A percentile compares a stretch with the other conserved stretches of the same genome.
Evolutionary conservation across 2,888 invertebrate species (phyloP).

Genomic region (Eubasilissa splendida): DNA sequence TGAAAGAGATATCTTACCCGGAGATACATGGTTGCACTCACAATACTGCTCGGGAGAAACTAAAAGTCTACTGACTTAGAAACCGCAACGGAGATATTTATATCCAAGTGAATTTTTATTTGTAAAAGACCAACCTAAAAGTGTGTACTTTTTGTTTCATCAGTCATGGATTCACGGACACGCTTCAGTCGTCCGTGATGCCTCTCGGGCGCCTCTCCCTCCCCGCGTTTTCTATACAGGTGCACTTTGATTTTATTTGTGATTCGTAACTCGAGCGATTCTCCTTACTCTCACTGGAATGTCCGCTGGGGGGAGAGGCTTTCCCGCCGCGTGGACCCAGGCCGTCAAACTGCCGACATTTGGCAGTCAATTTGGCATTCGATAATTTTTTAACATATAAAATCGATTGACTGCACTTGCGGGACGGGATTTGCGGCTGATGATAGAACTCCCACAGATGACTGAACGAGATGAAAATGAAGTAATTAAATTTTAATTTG

Average conservation of each 20-base stretch:
- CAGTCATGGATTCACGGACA: constrained; percentile 50
- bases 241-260: constrained; percentile 32
- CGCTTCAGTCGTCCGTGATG: constrained; percentile 31
- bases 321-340: background rate
- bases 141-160: constrained; percentile 47
- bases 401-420: too few species aligned
- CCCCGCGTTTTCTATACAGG: constrained; percentile 14
- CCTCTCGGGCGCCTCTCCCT: constrained; percentile 11
- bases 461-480: too few species aligned
- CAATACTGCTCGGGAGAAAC: constrained; percentile 44
- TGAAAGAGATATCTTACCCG: constrained; percentile 48
- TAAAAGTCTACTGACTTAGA: constrained; percentile 51
- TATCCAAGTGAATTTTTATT: constrained; percentile 48
- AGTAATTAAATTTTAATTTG: too few species aligned
- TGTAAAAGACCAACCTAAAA: constrained; percentile 42
- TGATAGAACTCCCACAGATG: too few species aligned
- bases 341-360: background rate
- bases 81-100: constrained; percentile 53
- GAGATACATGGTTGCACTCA: constrained; percentile 45
- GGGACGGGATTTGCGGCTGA: too few species aligned
- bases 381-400: too few species aligned
- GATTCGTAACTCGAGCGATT: constrained; percentile 40
- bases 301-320: background rate
- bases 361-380: too few species aligned
- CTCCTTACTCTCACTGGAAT: constrained; percentile 55